phyloP scores from a whole-genome alignment of 2,888 invertebrate genomes.

The Caenorhabditis sp. region DNA sequence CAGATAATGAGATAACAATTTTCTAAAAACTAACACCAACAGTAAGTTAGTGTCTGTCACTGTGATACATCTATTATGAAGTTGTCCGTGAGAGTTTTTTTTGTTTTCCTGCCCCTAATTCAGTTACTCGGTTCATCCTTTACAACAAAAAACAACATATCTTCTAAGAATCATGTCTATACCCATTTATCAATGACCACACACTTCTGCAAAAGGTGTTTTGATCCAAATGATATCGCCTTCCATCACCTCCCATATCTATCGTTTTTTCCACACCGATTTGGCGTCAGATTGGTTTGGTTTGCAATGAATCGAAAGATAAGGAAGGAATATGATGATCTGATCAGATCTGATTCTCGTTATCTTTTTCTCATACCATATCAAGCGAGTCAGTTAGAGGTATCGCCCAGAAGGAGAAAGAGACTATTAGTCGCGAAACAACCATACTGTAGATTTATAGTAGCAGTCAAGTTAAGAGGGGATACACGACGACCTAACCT shows the following conservation, averaged over 20 bases:
- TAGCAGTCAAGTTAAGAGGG: slow-evolving; percentile 21
- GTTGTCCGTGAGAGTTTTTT: not conserved
- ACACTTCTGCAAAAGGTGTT: slow-evolving; percentile 52
- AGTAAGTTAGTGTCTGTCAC: slow-evolving; percentile 21
- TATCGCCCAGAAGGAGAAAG: not conserved
- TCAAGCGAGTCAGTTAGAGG: not conserved
- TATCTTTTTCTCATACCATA: not conserved
- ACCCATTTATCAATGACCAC: slow-evolving; percentile 47
- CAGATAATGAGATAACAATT: slow-evolving; percentile 56
- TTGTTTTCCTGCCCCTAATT: slow-evolving; percentile 4
- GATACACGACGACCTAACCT: slow-evolving; percentile 42
- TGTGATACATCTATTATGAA: not conserved
- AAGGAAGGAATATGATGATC: slow-evolving; percentile 36
- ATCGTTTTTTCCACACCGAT: slow-evolving; percentile 3
- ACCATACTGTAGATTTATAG: slow-evolving; percentile 48
- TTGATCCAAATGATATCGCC: slow-evolving; percentile 51
- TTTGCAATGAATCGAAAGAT: slow-evolving; percentile 12
- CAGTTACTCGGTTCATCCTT: not conserved
- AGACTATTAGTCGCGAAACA: slow-evolving; percentile 3
- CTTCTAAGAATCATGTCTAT: slow-evolving; percentile 1
- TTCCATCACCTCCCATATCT: slow-evolving; percentile 26
- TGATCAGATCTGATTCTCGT: slow-evolving; percentile 29
- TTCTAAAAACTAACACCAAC: slow-evolving; percentile 13
- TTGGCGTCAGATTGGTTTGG: slow-evolving; percentile 34
- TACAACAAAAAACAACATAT: not conserved